Base-by-base conservation (phyloP, 2,888 invertebrate species). In the Tryphoninae sp. region DNA sequence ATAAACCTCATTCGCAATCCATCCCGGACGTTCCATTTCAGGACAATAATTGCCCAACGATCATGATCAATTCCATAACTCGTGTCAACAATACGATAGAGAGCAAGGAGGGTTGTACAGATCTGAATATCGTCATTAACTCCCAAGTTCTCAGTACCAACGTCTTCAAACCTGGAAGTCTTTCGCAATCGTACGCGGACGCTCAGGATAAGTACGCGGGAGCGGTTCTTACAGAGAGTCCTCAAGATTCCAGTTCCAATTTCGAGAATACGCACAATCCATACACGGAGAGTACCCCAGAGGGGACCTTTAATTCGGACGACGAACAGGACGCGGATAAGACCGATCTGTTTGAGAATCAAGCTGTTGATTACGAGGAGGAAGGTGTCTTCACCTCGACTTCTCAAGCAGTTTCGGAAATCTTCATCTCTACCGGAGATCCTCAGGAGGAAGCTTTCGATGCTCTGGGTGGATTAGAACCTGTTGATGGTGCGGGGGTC, bases 61-160 rank as follows among this genome's bases (percentile, higher is more conserved):
- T 92, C 3, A 87, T 89, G 77, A 92, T 92, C n/a, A 91, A 91
- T 71, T 89, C 91, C 0, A 89, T 90, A 45, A 92, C 92, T 0
- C 87, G 87, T 13, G 89, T 92, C 3, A 92, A 92, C 23, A 92
- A 91, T 61, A 91, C 91, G 0, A 87, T 92, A 6, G 93, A 94
- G 88, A 93, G 93, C 64, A 95, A 95, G 89, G 94, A 94, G 86
- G 95, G 93, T 3, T 96, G 96, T 86, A 94, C 95, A 0, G 95
- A 95, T 91, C 91, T 95, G 80, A 95, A 95, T 88, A 94, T 96
- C 77, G 94, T 95, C 16, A 94, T 96, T 1, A 95, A 95, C 84
- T 95, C 95, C 0, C 95, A 95, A 86, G 93, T 95, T 1, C 92
- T 95, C 55, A 95, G 94, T 85, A 94, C 94, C 80, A 94, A 94